These are phyloP conservation scores for Neopipo cinnamomea DNA, from an alignment of 2,113 vertebrate genomes.

Conservation along the genomic window DNA sequence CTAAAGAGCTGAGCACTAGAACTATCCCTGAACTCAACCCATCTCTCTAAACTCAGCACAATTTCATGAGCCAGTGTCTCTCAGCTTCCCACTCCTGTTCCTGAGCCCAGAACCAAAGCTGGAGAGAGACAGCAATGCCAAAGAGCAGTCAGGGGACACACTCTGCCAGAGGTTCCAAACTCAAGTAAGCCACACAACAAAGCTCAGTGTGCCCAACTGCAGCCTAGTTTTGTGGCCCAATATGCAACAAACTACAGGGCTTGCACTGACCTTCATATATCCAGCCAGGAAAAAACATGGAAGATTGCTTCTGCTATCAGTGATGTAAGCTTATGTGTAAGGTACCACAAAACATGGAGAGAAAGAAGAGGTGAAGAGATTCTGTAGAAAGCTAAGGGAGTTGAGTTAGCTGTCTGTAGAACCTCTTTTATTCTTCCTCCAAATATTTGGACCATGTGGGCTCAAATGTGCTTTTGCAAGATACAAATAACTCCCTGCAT, in stretches of 20 bases:
- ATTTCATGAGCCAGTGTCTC: not conserved
- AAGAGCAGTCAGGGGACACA: fast-evolving
- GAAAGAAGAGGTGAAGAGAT: not conserved
- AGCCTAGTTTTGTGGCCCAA: not conserved
- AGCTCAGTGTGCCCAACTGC: not conserved
- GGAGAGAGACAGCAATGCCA: not conserved
- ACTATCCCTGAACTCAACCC: not conserved
- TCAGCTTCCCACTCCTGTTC: not conserved
- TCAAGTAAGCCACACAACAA: not conserved
- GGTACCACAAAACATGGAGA: not conserved
- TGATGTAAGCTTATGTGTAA: not conserved
- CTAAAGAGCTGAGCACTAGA: not conserved
- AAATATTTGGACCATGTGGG: not conserved
- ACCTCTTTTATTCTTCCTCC: not conserved
- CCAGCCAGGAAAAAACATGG: not conserved
- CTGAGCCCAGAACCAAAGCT: not conserved
- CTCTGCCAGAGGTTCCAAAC: not conserved
- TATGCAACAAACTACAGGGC: too few species aligned
- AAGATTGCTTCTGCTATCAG: not conserved
- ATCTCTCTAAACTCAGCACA: not conserved
- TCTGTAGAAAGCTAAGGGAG: not conserved
- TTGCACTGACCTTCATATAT: not conserved
- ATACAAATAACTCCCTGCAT: not conserved
- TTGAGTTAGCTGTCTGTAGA: not conserved
- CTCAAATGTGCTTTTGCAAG: not conserved